Evolutionary conservation across 1,140 invertebrate genomes (phyloP), one percentile per base, ranked within the genome.

Genomic region (Aphidius gifuensis): DNA sequence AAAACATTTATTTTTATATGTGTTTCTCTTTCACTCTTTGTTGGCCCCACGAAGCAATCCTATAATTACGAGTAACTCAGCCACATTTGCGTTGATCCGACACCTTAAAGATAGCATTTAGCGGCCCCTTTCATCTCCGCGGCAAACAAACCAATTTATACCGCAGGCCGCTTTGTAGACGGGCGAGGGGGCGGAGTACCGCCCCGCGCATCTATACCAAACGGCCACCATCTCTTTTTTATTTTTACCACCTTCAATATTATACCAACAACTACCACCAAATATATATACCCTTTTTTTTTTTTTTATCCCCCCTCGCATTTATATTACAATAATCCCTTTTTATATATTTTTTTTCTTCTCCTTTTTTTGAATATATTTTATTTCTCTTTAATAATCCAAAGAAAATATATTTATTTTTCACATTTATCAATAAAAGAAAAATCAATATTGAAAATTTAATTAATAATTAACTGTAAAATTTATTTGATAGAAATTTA

Each of bases 21-120:
- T 32, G 23, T 32, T 32, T 32, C 23, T 32, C 56, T 56, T 44
- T 55, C 40, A 57, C 45, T 58, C 23, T 66, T 44, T 60, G 44
- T 64, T 3, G 23, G 61, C 59, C 63, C 68, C 70, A 71, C 11
- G 72, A 70, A 72, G 23, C 77, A 78, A 79, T 79, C 78, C 78
- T 81, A 81, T 81, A 80, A 81, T 81, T 80, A 81, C 78, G 78
- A 81, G 78, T 81, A 81, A 81, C 77, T 81, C 79, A 81, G 79
- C 75, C 79, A 81, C 79, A 81, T 81, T 81, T 81, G 79, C 79
- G 78, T 80, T 80, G 79, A 80, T 80, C 78, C 78, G 79, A 80
- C 79, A 81, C 79, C 79, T 81, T 81, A 81, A 81, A 81, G 78
- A 81, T 81, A 81, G 79, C 78, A 81, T 81, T 81, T 81, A 81